Conservation (phyloP, 1,140 invertebrate species). For the Drosophila lacertosa region DNA sequence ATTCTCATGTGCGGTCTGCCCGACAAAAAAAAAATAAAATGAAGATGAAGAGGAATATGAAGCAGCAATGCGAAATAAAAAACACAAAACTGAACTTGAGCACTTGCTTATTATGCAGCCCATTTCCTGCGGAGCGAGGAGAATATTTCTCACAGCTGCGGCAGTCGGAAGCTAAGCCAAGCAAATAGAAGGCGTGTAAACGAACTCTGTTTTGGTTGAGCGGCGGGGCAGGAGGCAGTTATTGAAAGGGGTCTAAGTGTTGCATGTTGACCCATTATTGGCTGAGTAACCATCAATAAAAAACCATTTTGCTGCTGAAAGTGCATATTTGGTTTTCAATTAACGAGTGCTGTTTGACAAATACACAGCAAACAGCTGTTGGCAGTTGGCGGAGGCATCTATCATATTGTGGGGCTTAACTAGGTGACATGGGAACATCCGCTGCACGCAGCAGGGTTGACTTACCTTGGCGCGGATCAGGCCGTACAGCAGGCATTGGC, state of each 20-base stretch:
- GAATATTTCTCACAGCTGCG: slow-evolving; percentile 16
- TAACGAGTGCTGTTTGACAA: slow-evolving; percentile 64
- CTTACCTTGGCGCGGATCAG: slow-evolving; percentile 37
- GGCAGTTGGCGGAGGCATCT: slow-evolving; percentile 45
- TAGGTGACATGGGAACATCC: slow-evolving; percentile 73
- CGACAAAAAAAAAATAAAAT: slow-evolving; percentile 18
- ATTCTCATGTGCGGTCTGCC: slow-evolving; percentile 67
- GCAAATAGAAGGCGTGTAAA: slow-evolving; percentile 72
- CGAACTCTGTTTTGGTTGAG: slow-evolving; percentile 48
- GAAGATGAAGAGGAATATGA: not conserved
- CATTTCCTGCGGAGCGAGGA: slow-evolving; percentile 50
- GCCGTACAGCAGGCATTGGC: slow-evolving; percentile 6
- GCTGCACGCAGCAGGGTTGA: slow-evolving; percentile 32
- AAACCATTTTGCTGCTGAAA: slow-evolving; percentile 24
- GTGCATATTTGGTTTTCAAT: slow-evolving; percentile 43
- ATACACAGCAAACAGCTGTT: slow-evolving; percentile 67
- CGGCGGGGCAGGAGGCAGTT: not conserved
- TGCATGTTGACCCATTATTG: slow-evolving; percentile 62
- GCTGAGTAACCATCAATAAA: slow-evolving; percentile 35
- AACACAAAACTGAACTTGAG: slow-evolving; percentile 33
- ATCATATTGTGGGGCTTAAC: slow-evolving; percentile 68
- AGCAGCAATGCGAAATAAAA: slow-evolving; percentile 15
- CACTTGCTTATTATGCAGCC: slow-evolving; percentile 76
- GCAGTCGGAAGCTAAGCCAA: slow-evolving; percentile 75
- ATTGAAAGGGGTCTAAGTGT: slow-evolving; percentile 11